Evolutionary conservation across 2,113 vertebrate species (phyloP).

Genomic region (Opisthocomus hoazin): DNA sequence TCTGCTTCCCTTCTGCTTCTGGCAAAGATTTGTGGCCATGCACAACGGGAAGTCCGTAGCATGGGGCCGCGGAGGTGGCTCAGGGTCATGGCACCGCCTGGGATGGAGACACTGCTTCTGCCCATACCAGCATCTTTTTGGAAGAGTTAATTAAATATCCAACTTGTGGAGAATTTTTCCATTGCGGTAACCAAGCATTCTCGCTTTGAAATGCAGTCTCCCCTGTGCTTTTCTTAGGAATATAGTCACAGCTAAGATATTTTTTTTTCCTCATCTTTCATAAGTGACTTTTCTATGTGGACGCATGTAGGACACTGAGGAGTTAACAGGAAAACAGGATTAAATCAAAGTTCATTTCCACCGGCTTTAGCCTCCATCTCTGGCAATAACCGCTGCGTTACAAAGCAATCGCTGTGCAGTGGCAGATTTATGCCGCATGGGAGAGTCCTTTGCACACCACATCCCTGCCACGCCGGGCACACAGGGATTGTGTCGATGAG

Average conservation of each 20-base stretch:
- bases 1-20: background rate
- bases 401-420: background rate
- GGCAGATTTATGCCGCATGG: slow-evolving; percentile 45
- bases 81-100: background rate
- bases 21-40: background rate
- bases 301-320: rapidly evolving
- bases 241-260: background rate
- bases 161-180: background rate
- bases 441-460: slow-evolving; percentile 36
- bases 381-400: rapidly evolving
- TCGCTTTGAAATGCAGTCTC: background rate
- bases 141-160: background rate
- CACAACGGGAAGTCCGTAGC: rapidly evolving
- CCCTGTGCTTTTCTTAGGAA: background rate
- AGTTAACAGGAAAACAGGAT: background rate
- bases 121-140: background rate
- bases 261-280: background rate
- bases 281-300: background rate
- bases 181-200: background rate
- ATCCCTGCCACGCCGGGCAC: background rate
- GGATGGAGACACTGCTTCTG: background rate
- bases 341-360: background rate
- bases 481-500: background rate
- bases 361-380: background rate
- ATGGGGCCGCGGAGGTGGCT: rapidly evolving